Evolutionary conservation across 2,888 invertebrate species (phyloP), one percentile per base, ranked within the genome.

Genomic region (Volucella inanis): DNA sequence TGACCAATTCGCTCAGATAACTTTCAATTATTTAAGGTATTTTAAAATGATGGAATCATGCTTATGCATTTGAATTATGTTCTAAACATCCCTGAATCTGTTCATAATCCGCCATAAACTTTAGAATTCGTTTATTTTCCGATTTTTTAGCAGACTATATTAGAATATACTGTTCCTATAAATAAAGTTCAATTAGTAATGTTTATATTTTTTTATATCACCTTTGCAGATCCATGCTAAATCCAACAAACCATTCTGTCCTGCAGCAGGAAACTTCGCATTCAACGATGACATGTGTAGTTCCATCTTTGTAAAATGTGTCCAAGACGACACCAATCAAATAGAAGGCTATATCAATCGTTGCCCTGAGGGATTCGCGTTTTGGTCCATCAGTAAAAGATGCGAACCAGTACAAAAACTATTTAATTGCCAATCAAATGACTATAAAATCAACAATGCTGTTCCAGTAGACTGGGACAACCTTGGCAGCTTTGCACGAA

Each of bases 361-460:
- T 89, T 97, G 97, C 91, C 97, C 97, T 0, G 93, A 94, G 88
- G 95, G 95, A 54, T 96, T 94, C 88, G 93, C 95, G 4, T 97
- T 95, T 90, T 97, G 96, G 96, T 94, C 95, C 54, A 94, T 96
- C 3, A 96, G 96, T 88, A 94, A 95, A 91, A 93, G 95, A 89
- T 97, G 97, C 90, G 97, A 97, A 91, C 93, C 94, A 54, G 92
- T 93, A 0, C 92, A 93, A 55, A 94, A 93, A 89, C 91, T 96
- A 64, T 93, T 93, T 72, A 94, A 94, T 89, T 97, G 96, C 87
- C 84, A 86, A 12, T 87, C 88, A 38, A 89, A 89, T 65, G 68
- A 71, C 22, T 70, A 76, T 38, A 89, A 89, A 61, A 64, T 88
- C 39, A 89, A 87, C 47, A 88, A 89, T 45, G 89, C 89, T 52